Conservation (phyloP, 53 echinoderm and acorn worm species). For the Echinometra lucunter region DNA sequence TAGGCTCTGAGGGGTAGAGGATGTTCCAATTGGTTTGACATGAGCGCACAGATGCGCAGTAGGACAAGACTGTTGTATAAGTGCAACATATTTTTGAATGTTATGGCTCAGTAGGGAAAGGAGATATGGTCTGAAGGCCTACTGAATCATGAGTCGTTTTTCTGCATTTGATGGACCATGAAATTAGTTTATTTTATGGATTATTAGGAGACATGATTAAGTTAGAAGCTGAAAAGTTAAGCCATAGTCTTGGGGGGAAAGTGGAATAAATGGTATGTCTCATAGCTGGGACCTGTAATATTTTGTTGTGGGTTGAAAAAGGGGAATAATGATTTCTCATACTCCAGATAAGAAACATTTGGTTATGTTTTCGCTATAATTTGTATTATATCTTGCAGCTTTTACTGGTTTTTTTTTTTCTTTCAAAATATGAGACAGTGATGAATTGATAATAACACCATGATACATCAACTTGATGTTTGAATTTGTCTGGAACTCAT, state of each 20-base stretch:
- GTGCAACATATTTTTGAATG: slow-evolving; percentile 21
- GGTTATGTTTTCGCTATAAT: background rate
- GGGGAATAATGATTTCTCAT: too few species aligned
- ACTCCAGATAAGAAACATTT: too few species aligned
- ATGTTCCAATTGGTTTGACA: slow-evolving; percentile 50
- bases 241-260: background rate
- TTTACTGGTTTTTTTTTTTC: too few species aligned
- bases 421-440: too few species aligned
- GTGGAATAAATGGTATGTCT: background rate
- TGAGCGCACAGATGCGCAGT: background rate
- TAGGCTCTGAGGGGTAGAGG: background rate
- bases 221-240: background rate
- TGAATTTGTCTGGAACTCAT: background rate
- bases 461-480: background rate
- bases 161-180: slow-evolving; percentile 35
- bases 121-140: background rate
- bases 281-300: background rate
- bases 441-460: background rate
- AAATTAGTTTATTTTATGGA: slow-evolving; percentile 35
- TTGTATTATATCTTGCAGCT: background rate
- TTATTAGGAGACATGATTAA: background rate
- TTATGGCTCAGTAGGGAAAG: background rate
- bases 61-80: slow-evolving; percentile 15
- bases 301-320: background rate
- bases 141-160: slow-evolving; percentile 5